Percentiles rank a stretch among this genome's conserved stretches.
Evolutionary conservation across 2,797 vertebrate genomes (phyloP).

Genomic region (Agapornis canus): DNA sequence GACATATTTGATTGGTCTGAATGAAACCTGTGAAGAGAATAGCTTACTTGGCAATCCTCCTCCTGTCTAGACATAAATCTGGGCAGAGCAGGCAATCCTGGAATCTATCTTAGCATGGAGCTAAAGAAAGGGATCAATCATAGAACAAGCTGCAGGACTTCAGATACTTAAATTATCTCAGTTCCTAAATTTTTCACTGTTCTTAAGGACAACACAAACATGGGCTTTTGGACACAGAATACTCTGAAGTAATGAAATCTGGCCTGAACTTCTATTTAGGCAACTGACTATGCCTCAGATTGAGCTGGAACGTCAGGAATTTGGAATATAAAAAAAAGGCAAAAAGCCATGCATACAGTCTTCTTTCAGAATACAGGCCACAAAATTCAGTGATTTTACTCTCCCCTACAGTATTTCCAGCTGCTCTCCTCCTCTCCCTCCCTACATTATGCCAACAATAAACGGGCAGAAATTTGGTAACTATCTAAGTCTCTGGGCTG

Average conservation of each 20-base stretch:
- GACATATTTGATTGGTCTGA: background rate
- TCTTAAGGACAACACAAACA: background rate
- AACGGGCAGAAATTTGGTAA: background rate
- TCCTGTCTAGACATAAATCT: background rate
- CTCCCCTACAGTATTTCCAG: background rate
- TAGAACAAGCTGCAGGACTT: fast-evolving
- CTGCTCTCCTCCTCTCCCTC: too few species aligned
- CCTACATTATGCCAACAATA: background rate
- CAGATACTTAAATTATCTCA: background rate
- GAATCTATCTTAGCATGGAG: too few species aligned
- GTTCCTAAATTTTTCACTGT: background rate
- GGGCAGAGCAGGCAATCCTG: background rate
- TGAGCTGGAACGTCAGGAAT: background rate
- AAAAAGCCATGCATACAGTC: background rate
- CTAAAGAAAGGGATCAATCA: background rate
- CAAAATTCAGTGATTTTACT: background rate
- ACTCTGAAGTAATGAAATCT: background rate
- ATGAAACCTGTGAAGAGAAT: background rate
- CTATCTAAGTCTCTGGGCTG: background rate
- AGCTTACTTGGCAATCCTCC: background rate
- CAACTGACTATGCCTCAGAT: background rate
- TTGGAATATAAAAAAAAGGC: background rate
- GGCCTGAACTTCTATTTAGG: background rate
- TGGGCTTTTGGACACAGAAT: background rate
- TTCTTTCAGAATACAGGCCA: background rate